phyloP scores from a whole-genome alignment of 2,888 invertebrate species.

The Smittia sp. region DNA sequence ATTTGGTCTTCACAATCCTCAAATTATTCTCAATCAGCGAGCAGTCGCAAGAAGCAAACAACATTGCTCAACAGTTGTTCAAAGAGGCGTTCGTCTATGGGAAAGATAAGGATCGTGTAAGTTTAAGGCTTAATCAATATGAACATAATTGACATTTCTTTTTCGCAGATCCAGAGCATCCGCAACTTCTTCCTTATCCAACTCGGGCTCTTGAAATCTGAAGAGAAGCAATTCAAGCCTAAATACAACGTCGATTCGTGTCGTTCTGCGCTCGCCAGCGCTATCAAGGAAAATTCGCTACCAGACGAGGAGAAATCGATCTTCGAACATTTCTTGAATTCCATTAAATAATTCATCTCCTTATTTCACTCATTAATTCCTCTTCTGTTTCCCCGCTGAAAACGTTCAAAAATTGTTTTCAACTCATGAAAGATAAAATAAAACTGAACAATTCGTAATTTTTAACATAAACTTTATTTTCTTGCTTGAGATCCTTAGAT shows the following conservation, averaged over 20 bases:
- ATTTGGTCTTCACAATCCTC: slow-evolving; percentile 51
- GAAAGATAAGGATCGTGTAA: slow-evolving; percentile 47
- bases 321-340: slow-evolving; percentile 48
- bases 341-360: slow-evolving; percentile 25
- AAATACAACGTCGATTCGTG: slow-evolving; percentile 49
- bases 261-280: slow-evolving; percentile 49
- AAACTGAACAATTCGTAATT: no score
- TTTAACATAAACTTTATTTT: no score
- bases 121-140: slow-evolving; percentile 22
- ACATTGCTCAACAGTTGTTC: slow-evolving; percentile 48
- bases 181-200: slow-evolving; percentile 51
- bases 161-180: slow-evolving; percentile 47
- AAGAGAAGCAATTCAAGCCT: slow-evolving; percentile 49
- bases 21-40: slow-evolving; percentile 51
- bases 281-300: slow-evolving; percentile 47
- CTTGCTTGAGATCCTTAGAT: no score
- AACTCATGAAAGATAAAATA: no score
- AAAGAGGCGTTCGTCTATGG: slow-evolving; percentile 51
- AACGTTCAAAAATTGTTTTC: no score
- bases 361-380: no score
- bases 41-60: slow-evolving; percentile 49
- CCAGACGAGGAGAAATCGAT: slow-evolving; percentile 49
- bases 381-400: no score
- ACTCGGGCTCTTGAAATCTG: slow-evolving; percentile 50
- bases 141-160: not conserved